Conservation (phyloP, 1,140 invertebrate species). For the Sesamia nonagrioides region DNA sequence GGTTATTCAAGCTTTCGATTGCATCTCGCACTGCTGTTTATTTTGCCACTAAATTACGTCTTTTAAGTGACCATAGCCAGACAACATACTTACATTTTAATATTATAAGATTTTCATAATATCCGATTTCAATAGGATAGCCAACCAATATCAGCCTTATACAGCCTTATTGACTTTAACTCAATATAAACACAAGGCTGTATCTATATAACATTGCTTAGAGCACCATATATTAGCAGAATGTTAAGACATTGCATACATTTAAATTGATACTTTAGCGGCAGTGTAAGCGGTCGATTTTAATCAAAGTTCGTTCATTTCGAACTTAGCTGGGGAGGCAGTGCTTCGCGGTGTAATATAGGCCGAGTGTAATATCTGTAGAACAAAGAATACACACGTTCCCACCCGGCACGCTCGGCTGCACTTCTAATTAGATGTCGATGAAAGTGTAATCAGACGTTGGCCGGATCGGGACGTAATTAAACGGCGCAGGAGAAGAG, state of each 20-base stretch:
- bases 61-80: neutral
- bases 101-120: constrained; percentile 27
- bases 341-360: constrained; percentile 65
- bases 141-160: constrained; percentile 27
- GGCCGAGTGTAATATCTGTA: constrained; percentile 74
- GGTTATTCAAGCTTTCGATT: neutral
- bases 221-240: neutral
- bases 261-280: constrained; percentile 47
- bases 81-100: constrained; percentile 1
- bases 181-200: constrained; percentile 35
- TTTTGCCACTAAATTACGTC: neutral
- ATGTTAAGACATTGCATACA: constrained; percentile 39
- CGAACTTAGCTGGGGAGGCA: constrained; percentile 68
- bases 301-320: constrained; percentile 78
- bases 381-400: constrained; percentile 83
- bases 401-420: constrained; percentile 63
- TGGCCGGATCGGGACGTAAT: constrained; percentile 85
- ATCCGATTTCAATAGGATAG: constrained; percentile 10
- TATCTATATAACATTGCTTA: constrained; percentile 10
- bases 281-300: constrained; percentile 68
- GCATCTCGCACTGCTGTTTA: neutral
- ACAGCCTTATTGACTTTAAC: constrained; percentile 30
- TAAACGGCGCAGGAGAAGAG: constrained; percentile 86
- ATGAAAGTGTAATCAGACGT: constrained; percentile 87
- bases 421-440: constrained; percentile 86